phyloP scores from a whole-genome alignment of 2,113 vertebrate species.

The Dipodomys spectabilis region DNA sequence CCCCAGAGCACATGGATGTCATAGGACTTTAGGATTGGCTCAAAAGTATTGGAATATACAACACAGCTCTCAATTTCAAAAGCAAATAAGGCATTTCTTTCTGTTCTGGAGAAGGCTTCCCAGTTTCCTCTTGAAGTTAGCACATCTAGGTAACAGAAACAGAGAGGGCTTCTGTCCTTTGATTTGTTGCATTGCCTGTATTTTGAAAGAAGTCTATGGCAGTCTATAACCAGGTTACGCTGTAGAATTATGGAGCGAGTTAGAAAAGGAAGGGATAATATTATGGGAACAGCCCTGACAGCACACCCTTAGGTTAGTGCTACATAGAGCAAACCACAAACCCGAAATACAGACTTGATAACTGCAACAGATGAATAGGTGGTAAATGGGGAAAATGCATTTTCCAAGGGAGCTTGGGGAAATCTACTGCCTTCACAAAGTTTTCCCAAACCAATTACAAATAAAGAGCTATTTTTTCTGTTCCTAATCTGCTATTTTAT shows the following conservation, averaged over 20 bases:
- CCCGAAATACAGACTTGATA: not conserved
- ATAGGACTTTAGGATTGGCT: not conserved
- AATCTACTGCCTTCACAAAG: conserved; percentile 1
- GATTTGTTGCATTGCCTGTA: not conserved
- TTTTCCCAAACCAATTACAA: conserved; percentile 36
- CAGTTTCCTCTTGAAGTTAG: not conserved
- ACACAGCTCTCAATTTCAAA: not conserved
- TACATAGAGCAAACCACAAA: not conserved
- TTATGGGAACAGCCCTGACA: not conserved
- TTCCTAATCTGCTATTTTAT: not conserved
- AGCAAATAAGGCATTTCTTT: not conserved
- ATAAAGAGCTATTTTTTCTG: not conserved
- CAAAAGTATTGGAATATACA: not conserved
- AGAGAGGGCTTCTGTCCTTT: not conserved
- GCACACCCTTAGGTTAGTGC: no score
- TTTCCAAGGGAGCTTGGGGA: not conserved
- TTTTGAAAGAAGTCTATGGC: not conserved
- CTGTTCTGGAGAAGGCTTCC: not conserved
- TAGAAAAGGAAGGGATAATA: no score
- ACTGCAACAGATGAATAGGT: not conserved
- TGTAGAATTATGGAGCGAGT: no score
- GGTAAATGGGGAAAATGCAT: not conserved
- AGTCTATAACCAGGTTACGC: not conserved
- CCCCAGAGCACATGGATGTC: not conserved
- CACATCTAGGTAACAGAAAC: not conserved